Evolutionary conservation across 1,140 invertebrate species (phyloP), one percentile per base, ranked within the genome.

Genomic region (Drosophila bipectinata): DNA sequence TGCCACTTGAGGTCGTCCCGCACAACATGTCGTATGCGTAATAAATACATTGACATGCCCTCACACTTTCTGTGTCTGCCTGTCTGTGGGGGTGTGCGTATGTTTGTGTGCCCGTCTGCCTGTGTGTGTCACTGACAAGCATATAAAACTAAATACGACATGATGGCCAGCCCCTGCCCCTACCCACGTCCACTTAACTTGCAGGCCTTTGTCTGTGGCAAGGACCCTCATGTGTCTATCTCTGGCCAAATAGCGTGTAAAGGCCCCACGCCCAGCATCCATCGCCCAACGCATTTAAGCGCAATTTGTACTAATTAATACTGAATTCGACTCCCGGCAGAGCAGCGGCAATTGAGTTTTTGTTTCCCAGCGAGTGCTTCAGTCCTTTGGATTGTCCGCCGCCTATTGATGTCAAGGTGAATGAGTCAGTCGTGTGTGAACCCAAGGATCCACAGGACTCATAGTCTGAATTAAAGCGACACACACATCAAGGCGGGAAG

Each of bases 281-380:
- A 62, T 53, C 51, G 32, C 73, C 37, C 55, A 48, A 64, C 59
- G 54, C 58, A 81, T 85, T 85, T 75, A 67, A 69, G 78, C 75
- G 62, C 74, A 81, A 81, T 85, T 87, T 81, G 69, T 82, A 72
- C 82, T 75, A 87, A 85, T 85, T 85, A 87, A 87, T 64, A 62
- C 61, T 51, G 54, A 81, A 67, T 72, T 81, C 68, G 62, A 69
- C 63, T 48, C 62, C 62, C 66, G 34, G 18, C 62, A 37, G 66
- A 32, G 39, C 60, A 48, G 51, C 30, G 10, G 24, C 49, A 47
- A 56, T 69, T 39, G 62, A 39, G 66, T 69, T 67, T 48, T 47
- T 47, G 24, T 32, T 52, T 68, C 14, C 45, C 18, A 34, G 44
- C 18, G 24, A 69, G 32, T 49, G 55, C 34, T 18, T 7, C 15